These are phyloP conservation scores for Erpetoichthys calabaricus DNA, from an alignment of 2,797 vertebrate genomes.

Conservation along the genomic window DNA sequence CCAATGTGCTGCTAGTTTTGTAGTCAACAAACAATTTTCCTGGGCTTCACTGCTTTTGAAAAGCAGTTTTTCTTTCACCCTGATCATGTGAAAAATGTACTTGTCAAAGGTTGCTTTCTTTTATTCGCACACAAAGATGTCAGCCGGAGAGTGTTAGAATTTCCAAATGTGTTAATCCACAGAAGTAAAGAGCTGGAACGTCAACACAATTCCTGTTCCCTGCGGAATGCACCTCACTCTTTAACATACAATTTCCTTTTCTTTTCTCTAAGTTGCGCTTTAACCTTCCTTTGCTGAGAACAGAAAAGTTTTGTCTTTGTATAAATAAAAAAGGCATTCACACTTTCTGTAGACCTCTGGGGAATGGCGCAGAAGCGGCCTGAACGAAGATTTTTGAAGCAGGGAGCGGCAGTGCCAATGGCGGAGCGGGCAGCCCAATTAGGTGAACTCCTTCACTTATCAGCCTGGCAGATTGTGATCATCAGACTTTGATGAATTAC, in stretches of 20 bases:
- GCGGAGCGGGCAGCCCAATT: no score
- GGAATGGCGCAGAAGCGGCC: no score
- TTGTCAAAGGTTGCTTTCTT: constrained; percentile 55
- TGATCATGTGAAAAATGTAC: constrained; percentile 58
- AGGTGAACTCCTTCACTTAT: no score
- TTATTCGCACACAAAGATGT: constrained; percentile 56
- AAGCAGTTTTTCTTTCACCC: constrained; percentile 46
- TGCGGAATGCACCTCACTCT: constrained; percentile 21
- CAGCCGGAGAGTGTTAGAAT: constrained; percentile 56
- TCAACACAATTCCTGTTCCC: constrained; percentile 39
- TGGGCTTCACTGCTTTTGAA: constrained; percentile 67
- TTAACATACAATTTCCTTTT: constrained; percentile 14
- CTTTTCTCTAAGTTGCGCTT: constrained; percentile 5
- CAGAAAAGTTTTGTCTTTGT: neutral
- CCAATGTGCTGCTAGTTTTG: constrained; percentile 54
- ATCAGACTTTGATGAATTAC: no score
- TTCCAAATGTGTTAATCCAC: constrained; percentile 54
- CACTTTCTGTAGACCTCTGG: neutral
- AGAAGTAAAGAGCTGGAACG: constrained; percentile 21
- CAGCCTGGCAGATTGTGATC: no score
- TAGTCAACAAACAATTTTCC: constrained; percentile 71
- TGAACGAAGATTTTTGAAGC: no score
- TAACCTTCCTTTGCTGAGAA: constrained; percentile 5
- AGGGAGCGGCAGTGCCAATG: no score
- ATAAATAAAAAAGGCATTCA: neutral